phyloP scores from a whole-genome alignment of 2,888 invertebrate genomes.

The Cremastobaeus sp. region DNA sequence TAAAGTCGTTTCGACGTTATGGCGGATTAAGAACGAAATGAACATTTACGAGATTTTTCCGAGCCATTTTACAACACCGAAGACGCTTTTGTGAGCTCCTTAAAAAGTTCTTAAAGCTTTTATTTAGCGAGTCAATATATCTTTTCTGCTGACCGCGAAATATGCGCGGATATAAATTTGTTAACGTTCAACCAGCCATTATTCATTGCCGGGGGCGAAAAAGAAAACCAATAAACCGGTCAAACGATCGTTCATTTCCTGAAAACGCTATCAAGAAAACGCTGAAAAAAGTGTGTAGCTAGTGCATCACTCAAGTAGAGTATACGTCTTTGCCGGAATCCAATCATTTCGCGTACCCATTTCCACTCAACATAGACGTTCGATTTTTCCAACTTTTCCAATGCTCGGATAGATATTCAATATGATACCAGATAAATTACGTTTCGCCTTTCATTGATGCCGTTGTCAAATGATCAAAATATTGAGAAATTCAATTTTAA shows the following conservation, averaged over 20 bases:
- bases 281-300: conserved; percentile 15
- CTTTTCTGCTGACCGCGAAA: conserved; percentile 35
- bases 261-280: conserved; percentile 32
- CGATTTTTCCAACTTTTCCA: too few relatives aligned
- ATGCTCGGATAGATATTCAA: too few relatives aligned
- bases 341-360: neutral
- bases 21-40: conserved; percentile 46
- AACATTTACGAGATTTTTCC: conserved; percentile 60
- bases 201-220: conserved; percentile 33
- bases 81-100: conserved; percentile 51
- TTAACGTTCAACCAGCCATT: conserved; percentile 41
- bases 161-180: conserved; percentile 50
- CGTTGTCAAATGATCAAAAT: too few relatives aligned
- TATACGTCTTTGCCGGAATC: neutral
- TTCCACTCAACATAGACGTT: too few relatives aligned
- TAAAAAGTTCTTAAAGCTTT: conserved; percentile 51
- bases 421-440: too few relatives aligned
- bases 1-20: conserved; percentile 59
- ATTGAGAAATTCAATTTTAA: too few relatives aligned
- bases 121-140: conserved; percentile 55
- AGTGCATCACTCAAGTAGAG: conserved; percentile 2
- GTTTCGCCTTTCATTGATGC: too few relatives aligned
- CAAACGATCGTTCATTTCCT: conserved; percentile 41
- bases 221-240: conserved; percentile 41
- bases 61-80: conserved; percentile 58